Evolutionary conservation across 1,140 invertebrate species (phyloP), one percentile per base, ranked within the genome.

Genomic region (Bombus difficillimus): DNA sequence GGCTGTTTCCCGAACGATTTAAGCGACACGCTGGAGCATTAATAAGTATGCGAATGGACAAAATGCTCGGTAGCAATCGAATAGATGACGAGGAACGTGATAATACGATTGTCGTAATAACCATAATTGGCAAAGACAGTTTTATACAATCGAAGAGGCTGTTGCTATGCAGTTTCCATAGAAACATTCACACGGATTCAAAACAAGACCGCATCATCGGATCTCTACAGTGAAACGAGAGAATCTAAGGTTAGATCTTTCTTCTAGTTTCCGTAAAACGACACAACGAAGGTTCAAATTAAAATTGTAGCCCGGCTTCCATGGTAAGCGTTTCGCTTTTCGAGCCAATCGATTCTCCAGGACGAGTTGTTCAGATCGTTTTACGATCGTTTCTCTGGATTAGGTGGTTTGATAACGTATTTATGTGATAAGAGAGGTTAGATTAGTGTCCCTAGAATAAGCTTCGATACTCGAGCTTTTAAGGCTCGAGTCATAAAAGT

Each of bases 1-100:
- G 32, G 25, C 37, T 37, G 9, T 28, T 72, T 57, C 74, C 43
- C 41, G 57, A 66, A 81, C 43, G 53, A n/a, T 59, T 64, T 62
- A 69, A 78, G 37, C 13, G n/a, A 57, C 43, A 37, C 43, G n/a
- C 8, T n/a, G 32, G 39, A 71, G 25, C 39, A 28, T 68, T 69
- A 79, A 75, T 89, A 72, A 85, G 86, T 86, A 83, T 25, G 34
- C 72, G 71, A 64, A 88, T 39, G 59, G 59, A 39, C 39, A 41
- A 79, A 88, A 39, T 85, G 57, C 25, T 34, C 10, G 32, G 25
- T 66, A 25, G 18, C 59, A 9, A 18, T 28, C 3, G 8, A 1
- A 28, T 28, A 22, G 13, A 37, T 53, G 0, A 4, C 18, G 22
- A 66, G 8, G 22, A 39, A 34, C 25, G 62, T 79, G 73, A 81